A percentile compares a stretch with the other conserved stretches of the same genome.
Evolutionary conservation across 2,113 vertebrate genomes (phyloP).

Genomic region (Poecile atricapillus): DNA sequence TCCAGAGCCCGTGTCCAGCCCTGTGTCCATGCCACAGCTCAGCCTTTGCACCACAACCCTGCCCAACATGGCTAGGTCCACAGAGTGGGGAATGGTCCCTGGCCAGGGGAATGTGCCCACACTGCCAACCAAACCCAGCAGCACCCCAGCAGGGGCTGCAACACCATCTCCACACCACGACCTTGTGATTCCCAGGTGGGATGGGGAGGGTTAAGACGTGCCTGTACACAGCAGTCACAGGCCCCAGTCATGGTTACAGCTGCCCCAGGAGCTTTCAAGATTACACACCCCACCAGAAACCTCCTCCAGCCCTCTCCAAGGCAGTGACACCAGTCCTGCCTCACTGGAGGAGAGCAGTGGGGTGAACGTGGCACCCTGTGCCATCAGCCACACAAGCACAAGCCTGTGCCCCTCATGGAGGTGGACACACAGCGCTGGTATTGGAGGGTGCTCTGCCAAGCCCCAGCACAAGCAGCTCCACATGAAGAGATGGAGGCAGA

Average conservation of each 20-base stretch:
- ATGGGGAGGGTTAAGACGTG: neutral
- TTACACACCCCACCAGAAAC: neutral
- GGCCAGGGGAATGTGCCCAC: neutral
- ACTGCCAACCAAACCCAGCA: neutral
- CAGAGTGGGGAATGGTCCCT: accelerated
- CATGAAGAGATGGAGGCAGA: neutral
- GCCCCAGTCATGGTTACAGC: neutral
- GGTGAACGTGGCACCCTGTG: neutral
- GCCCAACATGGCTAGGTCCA: too few relatives aligned
- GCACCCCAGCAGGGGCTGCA: neutral
- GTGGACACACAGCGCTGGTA: accelerated
- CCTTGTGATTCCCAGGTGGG: neutral
- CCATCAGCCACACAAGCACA: neutral
- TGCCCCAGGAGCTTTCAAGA: neutral
- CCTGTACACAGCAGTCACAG: accelerated
- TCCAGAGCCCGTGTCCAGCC: neutral
- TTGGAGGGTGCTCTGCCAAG: neutral
- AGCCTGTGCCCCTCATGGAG: accelerated
- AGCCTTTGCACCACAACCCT: neutral
- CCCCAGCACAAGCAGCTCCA: neutral
- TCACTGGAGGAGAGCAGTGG: accelerated
- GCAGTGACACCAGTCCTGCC: neutral
- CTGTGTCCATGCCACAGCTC: neutral
- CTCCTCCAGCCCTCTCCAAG: neutral
- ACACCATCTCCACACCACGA: neutral